These are phyloP conservation scores for Tadarida brasiliensis DNA, from an alignment of 2,797 vertebrate species.

Conservation along the genomic window DNA sequence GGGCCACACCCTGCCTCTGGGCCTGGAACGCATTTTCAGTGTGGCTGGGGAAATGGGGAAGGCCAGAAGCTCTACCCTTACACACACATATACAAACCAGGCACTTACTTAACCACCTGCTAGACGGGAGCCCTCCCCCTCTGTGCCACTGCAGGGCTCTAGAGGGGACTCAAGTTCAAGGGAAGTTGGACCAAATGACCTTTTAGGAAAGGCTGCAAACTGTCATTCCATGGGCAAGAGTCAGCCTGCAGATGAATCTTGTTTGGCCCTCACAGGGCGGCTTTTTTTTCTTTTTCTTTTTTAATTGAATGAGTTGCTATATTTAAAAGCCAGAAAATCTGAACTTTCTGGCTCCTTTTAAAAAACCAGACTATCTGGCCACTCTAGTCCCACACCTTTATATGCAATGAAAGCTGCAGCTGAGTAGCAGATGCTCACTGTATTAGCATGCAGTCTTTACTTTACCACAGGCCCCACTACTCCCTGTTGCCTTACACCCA, in stretches of 20 bases:
- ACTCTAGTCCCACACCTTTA: neutral
- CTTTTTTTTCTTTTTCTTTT: neutral
- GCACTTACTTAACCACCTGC: neutral
- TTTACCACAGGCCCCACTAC: neutral
- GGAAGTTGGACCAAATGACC: neutral
- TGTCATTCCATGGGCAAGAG: neutral
- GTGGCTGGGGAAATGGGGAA: neutral
- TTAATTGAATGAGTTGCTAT: slow-evolving; percentile 47
- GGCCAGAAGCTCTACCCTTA: neutral
- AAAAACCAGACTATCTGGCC: neutral
- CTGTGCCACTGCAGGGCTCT: neutral
- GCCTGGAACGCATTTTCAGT: slow-evolving; percentile 4
- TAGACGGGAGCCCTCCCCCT: neutral
- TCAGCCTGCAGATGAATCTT: slow-evolving; percentile 58
- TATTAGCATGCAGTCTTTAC: neutral
- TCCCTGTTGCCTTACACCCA: neutral
- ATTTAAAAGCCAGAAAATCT: slow-evolving; percentile 69
- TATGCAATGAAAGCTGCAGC: neutral
- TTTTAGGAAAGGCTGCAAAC: slow-evolving; percentile 7
- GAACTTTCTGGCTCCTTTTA: slow-evolving; percentile 31
- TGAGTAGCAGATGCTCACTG: neutral
- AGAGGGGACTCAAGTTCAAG: neutral
- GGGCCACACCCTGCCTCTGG: neutral
- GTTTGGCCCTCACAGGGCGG: neutral
- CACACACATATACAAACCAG: rapidly evolving